These are phyloP conservation scores for Apeltes quadracus DNA, from an alignment of 2,113 vertebrate genomes.

Conservation along the genomic window DNA sequence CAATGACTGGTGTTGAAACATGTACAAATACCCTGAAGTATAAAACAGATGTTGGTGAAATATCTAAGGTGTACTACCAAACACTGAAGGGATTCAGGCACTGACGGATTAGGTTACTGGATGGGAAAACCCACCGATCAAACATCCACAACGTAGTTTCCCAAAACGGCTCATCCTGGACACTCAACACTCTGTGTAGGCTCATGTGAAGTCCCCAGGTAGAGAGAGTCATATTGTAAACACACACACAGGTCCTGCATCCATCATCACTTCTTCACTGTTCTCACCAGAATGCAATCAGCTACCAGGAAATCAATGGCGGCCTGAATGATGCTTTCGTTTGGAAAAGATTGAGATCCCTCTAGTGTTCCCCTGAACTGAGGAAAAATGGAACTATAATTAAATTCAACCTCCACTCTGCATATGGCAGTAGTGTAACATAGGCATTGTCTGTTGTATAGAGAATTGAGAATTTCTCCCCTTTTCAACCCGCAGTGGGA, in stretches of 20 bases:
- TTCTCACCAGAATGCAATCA: slow-evolving; percentile 21
- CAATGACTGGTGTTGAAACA: too few species aligned
- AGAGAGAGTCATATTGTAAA: slow-evolving; percentile 1
- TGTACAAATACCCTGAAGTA: neutral
- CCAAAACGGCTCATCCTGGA: slow-evolving; percentile 10
- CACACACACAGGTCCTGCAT: slow-evolving; percentile 12
- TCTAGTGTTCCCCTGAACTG: neutral
- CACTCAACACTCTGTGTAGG: slow-evolving; percentile 30
- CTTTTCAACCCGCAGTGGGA: neutral
- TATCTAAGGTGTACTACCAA: neutral
- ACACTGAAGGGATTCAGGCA: neutral
- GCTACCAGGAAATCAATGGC: slow-evolving; percentile 9
- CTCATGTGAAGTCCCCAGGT: slow-evolving; percentile 42
- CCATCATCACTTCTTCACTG: slow-evolving; percentile 19
- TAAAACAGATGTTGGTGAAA: neutral
- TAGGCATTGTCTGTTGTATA: neutral
- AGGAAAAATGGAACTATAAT: neutral
- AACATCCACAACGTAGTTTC: neutral
- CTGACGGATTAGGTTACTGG: neutral
- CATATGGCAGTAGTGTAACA: neutral
- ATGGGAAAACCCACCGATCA: neutral
- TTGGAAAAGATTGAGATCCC: neutral
- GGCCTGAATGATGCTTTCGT: neutral
- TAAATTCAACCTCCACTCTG: neutral
- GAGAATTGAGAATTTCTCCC: neutral